phyloP scores from a whole-genome alignment of 2,888 invertebrate genomes.

The Gryllus longicercus region DNA sequence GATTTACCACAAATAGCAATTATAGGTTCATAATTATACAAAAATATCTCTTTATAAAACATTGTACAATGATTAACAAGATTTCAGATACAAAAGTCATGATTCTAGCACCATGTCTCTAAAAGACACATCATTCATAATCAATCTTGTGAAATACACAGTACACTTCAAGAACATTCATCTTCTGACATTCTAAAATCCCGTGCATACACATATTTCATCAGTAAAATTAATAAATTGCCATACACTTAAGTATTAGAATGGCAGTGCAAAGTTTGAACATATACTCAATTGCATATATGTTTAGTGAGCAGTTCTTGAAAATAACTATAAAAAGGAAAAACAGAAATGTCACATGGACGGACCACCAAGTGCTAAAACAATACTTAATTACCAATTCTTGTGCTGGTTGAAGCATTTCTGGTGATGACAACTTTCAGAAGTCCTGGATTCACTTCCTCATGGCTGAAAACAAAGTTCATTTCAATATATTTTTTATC shows the following conservation, averaged over 20 bases:
- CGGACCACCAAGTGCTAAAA: background rate
- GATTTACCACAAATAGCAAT: too few species aligned
- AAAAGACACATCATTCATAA: background rate
- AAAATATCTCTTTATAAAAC: background rate
- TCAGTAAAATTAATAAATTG: too few species aligned
- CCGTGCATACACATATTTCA: too few species aligned
- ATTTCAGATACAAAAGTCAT: background rate
- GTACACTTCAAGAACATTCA: too few species aligned
- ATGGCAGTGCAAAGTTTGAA: background rate
- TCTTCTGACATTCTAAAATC: too few species aligned
- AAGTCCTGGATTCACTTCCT: background rate
- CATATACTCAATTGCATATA: background rate
- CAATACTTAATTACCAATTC: background rate
- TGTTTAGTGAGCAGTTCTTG: background rate
- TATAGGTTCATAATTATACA: background rate
- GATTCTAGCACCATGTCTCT: conserved; percentile 10
- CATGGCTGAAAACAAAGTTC: background rate
- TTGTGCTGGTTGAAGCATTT: background rate
- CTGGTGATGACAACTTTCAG: background rate
- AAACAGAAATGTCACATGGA: background rate
- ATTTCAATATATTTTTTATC: too few species aligned
- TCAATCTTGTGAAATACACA: too few species aligned
- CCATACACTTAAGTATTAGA: background rate
- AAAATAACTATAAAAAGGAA: background rate
- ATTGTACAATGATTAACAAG: conserved; percentile 4